A percentile compares a stretch with the other conserved stretches of the same genome.
These are phyloP conservation scores for Pseudochromis fuscus DNA, from an alignment of 2,797 vertebrate genomes.

Conservation along the genomic window DNA sequence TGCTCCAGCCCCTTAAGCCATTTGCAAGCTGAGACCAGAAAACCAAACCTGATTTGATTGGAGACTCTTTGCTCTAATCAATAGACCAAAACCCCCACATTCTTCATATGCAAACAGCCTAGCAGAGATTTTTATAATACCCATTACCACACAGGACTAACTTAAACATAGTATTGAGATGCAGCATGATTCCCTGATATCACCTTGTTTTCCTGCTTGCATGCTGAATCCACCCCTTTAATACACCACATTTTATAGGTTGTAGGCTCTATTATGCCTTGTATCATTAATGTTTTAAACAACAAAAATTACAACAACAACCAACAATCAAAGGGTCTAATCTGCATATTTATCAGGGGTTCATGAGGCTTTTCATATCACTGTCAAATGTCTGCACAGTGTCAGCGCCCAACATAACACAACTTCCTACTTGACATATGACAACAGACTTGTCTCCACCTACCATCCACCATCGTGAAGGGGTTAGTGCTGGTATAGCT, in stretches of 20 bases:
- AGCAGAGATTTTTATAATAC: too few species aligned
- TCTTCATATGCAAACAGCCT: not conserved
- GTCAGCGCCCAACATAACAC: too few species aligned
- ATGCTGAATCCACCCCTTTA: not conserved
- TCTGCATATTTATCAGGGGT: not conserved
- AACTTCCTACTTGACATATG: not conserved
- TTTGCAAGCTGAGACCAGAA: conserved; percentile 18
- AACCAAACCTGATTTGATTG: not conserved
- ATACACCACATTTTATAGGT: not conserved
- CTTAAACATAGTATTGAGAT: not conserved
- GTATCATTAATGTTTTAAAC: too few species aligned
- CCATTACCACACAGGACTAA: not conserved
- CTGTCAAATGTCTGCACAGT: not conserved
- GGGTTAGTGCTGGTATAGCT: conserved; percentile 52
- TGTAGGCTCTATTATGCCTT: not conserved
- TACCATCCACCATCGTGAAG: conserved; percentile 80
- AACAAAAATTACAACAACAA: not conserved
- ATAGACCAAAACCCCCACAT: not conserved
- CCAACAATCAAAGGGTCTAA: not conserved
- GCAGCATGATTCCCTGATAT: not conserved
- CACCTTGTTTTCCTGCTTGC: not conserved
- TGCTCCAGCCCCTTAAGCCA: conserved; percentile 8
- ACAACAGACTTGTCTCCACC: conserved; percentile 61
- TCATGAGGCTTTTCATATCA: too few species aligned
- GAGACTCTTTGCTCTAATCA: not conserved